These are phyloP conservation scores for Rhyacophila brunnea DNA, from an alignment of 1,140 invertebrate species.

Conservation along the genomic window DNA sequence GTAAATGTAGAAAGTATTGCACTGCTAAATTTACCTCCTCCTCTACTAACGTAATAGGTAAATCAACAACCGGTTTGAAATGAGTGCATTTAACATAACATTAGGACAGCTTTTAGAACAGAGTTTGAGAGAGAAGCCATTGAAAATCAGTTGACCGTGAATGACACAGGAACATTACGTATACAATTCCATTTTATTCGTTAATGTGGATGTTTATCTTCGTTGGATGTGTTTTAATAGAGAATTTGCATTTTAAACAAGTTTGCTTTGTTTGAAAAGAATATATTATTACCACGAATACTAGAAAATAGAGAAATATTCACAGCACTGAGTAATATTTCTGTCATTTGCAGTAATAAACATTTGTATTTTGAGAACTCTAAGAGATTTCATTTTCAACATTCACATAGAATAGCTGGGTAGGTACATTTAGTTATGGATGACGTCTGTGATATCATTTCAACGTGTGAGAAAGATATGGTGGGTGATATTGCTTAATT, in stretches of 20 bases:
- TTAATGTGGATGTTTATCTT: constrained; percentile 31
- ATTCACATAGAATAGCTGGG: no score
- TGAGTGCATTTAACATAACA: constrained; percentile 21
- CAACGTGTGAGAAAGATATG: no score
- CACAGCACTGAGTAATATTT: no score
- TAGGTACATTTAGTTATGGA: no score
- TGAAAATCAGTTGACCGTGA: constrained; percentile 32
- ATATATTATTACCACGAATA: no score
- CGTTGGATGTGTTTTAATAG: constrained; percentile 20
- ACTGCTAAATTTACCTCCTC: no score
- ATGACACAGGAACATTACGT: constrained; percentile 15
- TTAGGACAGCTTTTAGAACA: constrained; percentile 4
- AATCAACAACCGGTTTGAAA: constrained; percentile 11
- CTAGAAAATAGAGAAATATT: neutral
- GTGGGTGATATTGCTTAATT: no score
- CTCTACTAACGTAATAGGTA: neutral
- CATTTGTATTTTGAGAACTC: no score
- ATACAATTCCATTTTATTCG: constrained; percentile 17
- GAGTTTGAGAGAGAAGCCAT: constrained; percentile 8
- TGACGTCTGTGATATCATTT: no score
- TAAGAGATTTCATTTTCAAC: no score
- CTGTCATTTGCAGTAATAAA: no score
- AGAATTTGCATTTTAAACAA: constrained; percentile 13
- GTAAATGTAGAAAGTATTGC: no score
- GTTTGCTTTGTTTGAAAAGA: neutral